Evolutionary conservation across 2,888 invertebrate species (phyloP), one percentile per base, ranked within the genome.

Genomic region (Polia nebulosa): DNA sequence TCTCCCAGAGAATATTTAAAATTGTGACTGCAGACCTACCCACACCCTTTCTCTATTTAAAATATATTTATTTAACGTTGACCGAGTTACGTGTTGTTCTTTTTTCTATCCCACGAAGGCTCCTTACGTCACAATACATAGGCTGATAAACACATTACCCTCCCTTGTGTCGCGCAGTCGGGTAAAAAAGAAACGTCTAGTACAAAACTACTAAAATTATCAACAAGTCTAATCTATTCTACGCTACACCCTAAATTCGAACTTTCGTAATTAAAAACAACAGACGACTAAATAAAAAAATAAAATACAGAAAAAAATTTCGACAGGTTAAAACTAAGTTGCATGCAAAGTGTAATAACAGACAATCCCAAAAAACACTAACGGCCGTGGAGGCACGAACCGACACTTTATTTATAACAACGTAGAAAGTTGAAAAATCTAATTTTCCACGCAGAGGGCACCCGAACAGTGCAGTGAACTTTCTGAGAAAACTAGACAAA

Each of bases 401-500:
- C 64, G 34, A 72, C 57, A 72, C 65, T 73, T 81, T 73, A 75
- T 77, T 71, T 83, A 81, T 63, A 63, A 68, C 72, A 63, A 68
- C 71, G 66, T 71, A 72, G 72, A 68, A 64, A 87, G 87, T 88
- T 87, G 80, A 89, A 89, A 86, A 84, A 84, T 85, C 85, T 83
- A 88, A 88, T 90, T 88, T 82, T 85, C 82, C 84, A 78, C 80
- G 83, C 84, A 89, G 89, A 91, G 92, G 91, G 86, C 91, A 87
- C 80, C 73, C 74, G 69, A 91, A 89, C 89, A 89, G 93, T 86
- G 84, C 91, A 86, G 57, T 89, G 92, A 93, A 91, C 92, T 82
- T 90, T 92, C 91, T 85, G 65, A 87, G 90, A 93, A 93, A 87
- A 88, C 88, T 91, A 92, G 91, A 91, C 88, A 88, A 90, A 87